These are phyloP conservation scores for Zonotrichia albicollis DNA, from an alignment of 2,797 vertebrate species.

Conservation along the genomic window DNA sequence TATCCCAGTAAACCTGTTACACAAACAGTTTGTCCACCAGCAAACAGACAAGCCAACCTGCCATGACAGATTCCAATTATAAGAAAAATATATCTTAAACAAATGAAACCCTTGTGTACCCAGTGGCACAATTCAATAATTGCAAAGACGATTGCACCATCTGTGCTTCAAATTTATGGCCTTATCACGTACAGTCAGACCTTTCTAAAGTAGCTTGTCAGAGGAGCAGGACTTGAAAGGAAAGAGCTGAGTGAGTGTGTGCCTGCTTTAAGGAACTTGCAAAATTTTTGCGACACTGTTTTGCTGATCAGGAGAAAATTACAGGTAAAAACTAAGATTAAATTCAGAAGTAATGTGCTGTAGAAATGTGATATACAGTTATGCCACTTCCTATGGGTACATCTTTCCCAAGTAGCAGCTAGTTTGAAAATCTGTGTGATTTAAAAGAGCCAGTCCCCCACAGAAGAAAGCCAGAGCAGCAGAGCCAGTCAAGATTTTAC, in stretches of 20 bases:
- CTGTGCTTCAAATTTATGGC: slow-evolving; percentile 54
- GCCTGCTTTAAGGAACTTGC: not conserved
- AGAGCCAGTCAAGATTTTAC: not conserved
- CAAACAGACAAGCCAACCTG: slow-evolving; percentile 28
- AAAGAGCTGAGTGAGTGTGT: not conserved
- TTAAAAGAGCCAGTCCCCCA: not conserved
- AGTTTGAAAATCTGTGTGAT: not conserved
- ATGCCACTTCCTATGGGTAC: not conserved
- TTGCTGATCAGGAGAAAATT: not conserved
- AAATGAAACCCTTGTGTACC: slow-evolving; percentile 64
- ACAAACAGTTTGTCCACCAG: slow-evolving; percentile 44
- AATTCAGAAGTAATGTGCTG: not conserved
- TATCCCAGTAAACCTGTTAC: slow-evolving; percentile 34
- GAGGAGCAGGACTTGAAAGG: slow-evolving; percentile 21
- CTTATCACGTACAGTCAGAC: slow-evolving; percentile 29
- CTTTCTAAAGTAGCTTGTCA: slow-evolving; percentile 26
- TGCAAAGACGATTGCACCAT: slow-evolving; percentile 56
- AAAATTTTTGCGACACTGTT: not conserved
- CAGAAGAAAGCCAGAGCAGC: not conserved
- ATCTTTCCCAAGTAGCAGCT: not conserved
- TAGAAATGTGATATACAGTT: not conserved
- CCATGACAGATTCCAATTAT: slow-evolving; percentile 57
- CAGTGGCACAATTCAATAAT: slow-evolving; percentile 52
- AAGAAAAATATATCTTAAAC: slow-evolving; percentile 62
- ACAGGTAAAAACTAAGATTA: not conserved